These are phyloP conservation scores for Urocynchramus pylzowi DNA, from an alignment of 2,113 vertebrate species.

Conservation along the genomic window DNA sequence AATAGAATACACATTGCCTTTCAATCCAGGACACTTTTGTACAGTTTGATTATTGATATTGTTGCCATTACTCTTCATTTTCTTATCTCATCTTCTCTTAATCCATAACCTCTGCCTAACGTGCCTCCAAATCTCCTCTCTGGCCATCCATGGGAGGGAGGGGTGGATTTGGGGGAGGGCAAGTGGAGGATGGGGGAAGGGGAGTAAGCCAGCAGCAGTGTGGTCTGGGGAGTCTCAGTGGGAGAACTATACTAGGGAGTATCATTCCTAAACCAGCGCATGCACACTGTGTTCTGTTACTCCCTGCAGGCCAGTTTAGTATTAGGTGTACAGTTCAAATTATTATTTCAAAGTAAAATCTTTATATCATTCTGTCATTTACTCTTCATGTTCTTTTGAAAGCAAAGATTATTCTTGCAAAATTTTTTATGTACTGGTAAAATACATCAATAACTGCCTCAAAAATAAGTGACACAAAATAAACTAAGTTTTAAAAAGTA, in stretches of 20 bases:
- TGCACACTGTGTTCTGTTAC: background rate
- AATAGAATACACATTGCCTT: no score
- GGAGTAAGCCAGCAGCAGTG: no score
- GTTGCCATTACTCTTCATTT: background rate
- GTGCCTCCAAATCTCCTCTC: background rate
- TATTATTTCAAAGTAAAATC: background rate
- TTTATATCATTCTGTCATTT: background rate
- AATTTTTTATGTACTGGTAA: background rate
- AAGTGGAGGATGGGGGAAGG: background rate
- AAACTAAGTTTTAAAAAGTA: background rate
- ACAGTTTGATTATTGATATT: background rate
- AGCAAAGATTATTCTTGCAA: background rate
- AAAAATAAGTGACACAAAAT: background rate
- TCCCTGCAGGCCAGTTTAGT: background rate
- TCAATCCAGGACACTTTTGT: no score
- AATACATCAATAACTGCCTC: background rate
- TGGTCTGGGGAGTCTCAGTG: background rate
- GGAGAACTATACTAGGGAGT: background rate
- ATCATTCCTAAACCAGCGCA: background rate
- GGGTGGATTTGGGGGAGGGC: fast-evolving
- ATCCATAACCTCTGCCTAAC: background rate
- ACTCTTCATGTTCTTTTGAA: background rate
- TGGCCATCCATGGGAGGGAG: background rate
- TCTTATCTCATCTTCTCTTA: background rate
- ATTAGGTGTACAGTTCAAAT: background rate